Conservation (phyloP, 2,797 vertebrate genomes). For the Eulemur rubriventer region DNA sequence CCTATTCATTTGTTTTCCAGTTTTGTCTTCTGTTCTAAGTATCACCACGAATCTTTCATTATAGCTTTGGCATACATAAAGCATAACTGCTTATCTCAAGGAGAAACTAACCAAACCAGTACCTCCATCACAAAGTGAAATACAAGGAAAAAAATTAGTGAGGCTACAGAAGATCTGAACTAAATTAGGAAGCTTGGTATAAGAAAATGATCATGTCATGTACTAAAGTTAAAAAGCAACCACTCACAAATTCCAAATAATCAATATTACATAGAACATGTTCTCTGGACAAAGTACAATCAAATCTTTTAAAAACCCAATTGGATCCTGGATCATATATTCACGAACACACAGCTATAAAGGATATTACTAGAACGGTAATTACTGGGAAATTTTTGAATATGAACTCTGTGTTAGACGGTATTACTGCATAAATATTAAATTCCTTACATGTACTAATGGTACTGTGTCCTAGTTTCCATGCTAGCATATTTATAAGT, state of each 20-base stretch:
- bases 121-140: constrained; percentile 13
- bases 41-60: background rate
- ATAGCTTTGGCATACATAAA: background rate
- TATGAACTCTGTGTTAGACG: background rate
- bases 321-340: background rate
- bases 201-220: background rate
- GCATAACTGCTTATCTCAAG: background rate
- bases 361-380: background rate
- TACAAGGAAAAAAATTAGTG: background rate
- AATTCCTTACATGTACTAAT: background rate
- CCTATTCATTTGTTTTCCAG: background rate
- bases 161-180: background rate
- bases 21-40: constrained; percentile 9
- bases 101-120: background rate
- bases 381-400: background rate
- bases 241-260: background rate
- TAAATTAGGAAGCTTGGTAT: background rate
- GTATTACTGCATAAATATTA: background rate
- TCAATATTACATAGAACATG: background rate
- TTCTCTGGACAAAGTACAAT: background rate
- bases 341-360: background rate
- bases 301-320: constrained; percentile 7
- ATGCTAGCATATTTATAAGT: background rate
- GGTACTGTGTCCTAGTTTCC: background rate
- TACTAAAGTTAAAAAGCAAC: constrained; percentile 15